Percentiles rank a stretch among this genome's conserved stretches.
phyloP scores from a whole-genome alignment of 2,888 invertebrate species.

The Teleiodes luculella region DNA sequence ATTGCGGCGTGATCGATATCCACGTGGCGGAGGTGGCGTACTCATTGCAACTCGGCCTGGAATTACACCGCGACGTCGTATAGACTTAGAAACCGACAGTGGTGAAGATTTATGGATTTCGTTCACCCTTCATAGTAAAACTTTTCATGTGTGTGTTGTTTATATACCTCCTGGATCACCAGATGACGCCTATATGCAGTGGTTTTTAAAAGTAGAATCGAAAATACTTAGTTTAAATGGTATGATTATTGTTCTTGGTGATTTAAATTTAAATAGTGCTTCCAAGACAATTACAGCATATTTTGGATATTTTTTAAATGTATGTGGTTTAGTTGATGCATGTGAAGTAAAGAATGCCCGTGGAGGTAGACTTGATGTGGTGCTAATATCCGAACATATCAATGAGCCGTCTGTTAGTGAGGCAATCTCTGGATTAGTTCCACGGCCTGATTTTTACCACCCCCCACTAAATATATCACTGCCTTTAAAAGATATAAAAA shows the following conservation, averaged over 20 bases:
- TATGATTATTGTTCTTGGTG: background rate
- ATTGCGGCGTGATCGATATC: no score
- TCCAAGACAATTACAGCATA: background rate
- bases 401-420: background rate
- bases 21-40: no score
- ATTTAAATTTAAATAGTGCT: background rate
- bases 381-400: no score
- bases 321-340: background rate
- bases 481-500: constrained; percentile 2
- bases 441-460: background rate
- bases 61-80: background rate
- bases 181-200: background rate
- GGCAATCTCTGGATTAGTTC: background rate
- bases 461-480: background rate
- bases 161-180: background rate
- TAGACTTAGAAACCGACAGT: background rate
- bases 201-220: background rate
- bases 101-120: background rate
- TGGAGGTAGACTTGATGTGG: background rate
- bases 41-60: background rate
- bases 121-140: background rate
- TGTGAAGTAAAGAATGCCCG: background rate
- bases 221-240: background rate
- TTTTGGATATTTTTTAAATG: background rate
- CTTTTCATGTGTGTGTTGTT: background rate